Percentiles rank a stretch among this genome's conserved stretches.
phyloP scores from a whole-genome alignment of 1,140 invertebrate genomes.

The Scaptomyza graminum region DNA sequence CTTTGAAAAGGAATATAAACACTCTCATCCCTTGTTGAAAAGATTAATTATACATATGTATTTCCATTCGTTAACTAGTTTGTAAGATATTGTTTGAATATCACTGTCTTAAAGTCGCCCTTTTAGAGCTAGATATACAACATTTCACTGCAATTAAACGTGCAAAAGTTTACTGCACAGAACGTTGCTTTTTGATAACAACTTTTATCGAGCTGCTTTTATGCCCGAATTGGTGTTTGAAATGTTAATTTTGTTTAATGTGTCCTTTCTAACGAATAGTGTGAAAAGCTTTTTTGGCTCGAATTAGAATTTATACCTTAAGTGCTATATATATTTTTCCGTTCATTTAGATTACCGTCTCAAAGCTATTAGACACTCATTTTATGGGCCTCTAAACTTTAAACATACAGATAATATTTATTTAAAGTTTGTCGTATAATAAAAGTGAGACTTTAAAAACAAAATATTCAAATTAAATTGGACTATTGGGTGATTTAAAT shows the following conservation, averaged over 20 bases:
- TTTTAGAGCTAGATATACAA: no score
- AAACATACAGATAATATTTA: background rate
- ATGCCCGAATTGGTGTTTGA: no score
- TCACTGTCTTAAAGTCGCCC: no score
- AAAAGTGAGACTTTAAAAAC: background rate
- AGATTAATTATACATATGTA: no score
- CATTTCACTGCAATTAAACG: background rate
- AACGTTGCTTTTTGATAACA: background rate
- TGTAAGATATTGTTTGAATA: no score
- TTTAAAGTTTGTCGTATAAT: background rate
- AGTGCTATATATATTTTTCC: background rate
- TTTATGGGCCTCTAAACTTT: background rate
- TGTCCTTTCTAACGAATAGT: background rate
- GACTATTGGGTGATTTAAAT: no score
- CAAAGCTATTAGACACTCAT: background rate
- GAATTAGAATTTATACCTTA: no score
- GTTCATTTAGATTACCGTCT: background rate
- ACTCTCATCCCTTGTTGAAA: background rate
- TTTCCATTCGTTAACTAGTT: no score
- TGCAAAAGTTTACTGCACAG: background rate
- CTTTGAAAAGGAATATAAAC: no score
- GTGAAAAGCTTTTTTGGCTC: no score
- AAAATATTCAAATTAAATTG: background rate
- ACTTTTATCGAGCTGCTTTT: no score
- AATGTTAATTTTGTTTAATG: background rate